These are phyloP conservation scores for Antheraea assamensis DNA, from an alignment of 2,888 invertebrate genomes.

Conservation along the genomic window DNA sequence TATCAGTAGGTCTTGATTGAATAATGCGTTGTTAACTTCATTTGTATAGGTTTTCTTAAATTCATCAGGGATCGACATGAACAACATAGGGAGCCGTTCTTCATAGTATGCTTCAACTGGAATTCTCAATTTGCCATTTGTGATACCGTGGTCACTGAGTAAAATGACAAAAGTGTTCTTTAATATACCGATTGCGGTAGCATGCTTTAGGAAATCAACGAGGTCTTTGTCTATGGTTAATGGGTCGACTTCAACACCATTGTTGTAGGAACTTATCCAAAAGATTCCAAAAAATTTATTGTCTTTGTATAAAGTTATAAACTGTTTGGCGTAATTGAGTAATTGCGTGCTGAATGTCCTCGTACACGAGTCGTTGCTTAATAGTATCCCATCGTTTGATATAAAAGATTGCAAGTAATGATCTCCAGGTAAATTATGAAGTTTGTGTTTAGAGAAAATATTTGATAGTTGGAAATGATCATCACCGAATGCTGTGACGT, in stretches of 20 bases:
- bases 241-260: constrained; percentile 85
- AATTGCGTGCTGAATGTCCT: constrained; percentile 84
- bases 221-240: constrained; percentile 84
- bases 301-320: constrained; percentile 81
- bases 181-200: constrained; percentile 78
- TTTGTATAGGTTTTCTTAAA: constrained; percentile 79
- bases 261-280: constrained; percentile 89
- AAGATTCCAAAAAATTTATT: constrained; percentile 86
- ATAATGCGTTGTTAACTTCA: constrained; percentile 80
- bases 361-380: constrained; percentile 34
- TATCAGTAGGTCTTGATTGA: constrained; percentile 85
- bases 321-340: constrained; percentile 80
- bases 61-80: constrained; percentile 85
- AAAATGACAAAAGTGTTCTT: constrained; percentile 86
- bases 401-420: constrained; percentile 12
- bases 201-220: constrained; percentile 74
- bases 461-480: constrained; percentile 12
- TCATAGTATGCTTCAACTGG: constrained; percentile 89
- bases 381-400: constrained; percentile 9
- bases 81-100: constrained; percentile 88
- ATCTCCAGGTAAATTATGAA: constrained; percentile 6
- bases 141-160: constrained; percentile 89
- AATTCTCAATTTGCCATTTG: constrained; percentile 85
- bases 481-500: constrained; percentile 89
- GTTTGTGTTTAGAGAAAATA: constrained; percentile 1